Evolutionary conservation across 2,113 vertebrate species (phyloP).

Genomic region (Ovis canadensis): DNA sequence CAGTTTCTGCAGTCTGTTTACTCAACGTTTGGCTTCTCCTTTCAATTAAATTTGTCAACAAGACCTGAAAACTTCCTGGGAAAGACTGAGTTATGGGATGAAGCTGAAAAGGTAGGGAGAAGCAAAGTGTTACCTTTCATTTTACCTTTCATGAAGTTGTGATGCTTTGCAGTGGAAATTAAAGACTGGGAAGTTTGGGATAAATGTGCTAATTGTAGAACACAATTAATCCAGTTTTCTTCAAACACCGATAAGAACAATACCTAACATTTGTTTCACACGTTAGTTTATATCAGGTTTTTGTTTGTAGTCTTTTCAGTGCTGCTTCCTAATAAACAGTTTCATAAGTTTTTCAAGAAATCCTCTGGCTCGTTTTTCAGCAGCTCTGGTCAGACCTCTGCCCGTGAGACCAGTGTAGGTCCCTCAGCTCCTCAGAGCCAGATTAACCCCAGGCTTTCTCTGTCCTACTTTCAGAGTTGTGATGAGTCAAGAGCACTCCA

Average conservation of each 20-base stretch:
- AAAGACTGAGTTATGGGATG: slow-evolving; percentile 88
- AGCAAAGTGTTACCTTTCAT: accelerated
- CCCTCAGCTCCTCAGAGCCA: neutral
- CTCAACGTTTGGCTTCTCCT: slow-evolving; percentile 91
- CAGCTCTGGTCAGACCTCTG: neutral
- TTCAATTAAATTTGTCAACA: slow-evolving; percentile 93
- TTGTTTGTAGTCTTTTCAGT: neutral
- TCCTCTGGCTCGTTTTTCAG: neutral
- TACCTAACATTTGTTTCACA: neutral
- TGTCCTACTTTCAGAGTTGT: neutral
- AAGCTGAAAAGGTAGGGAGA: slow-evolving; percentile 89
- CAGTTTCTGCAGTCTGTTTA: slow-evolving; percentile 93
- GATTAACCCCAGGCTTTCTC: neutral
- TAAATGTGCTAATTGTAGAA: neutral
- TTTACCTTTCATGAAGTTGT: neutral
- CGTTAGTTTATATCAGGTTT: neutral
- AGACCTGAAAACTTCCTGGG: slow-evolving; percentile 93
- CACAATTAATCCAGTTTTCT: neutral
- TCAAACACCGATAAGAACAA: accelerated
- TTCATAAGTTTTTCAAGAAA: neutral
- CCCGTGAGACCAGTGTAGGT: neutral
- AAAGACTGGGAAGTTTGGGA: neutral
- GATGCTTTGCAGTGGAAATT: neutral
- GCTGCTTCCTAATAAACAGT: neutral
- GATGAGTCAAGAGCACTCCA: neutral